Percentiles rank a stretch among this genome's conserved stretches.
Evolutionary conservation across 2,113 vertebrate species (phyloP).

Genomic region (Peromyscus leucopus): DNA sequence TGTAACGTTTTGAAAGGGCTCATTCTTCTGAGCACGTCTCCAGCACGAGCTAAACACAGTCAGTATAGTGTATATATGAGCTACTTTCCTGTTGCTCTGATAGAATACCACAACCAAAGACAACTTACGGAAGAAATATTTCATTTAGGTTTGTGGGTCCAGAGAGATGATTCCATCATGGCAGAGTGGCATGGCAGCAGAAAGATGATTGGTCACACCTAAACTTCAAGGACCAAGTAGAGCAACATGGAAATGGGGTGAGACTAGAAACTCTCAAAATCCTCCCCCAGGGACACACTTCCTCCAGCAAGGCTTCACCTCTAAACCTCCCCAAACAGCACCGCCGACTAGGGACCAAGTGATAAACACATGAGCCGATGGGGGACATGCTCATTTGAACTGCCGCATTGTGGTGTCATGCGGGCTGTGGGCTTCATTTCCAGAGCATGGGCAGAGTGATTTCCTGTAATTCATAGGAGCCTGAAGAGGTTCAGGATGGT

Average conservation of each 20-base stretch:
- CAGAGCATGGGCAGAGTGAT: not conserved
- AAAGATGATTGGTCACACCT: not conserved
- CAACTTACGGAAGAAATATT: not conserved
- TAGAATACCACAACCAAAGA: not conserved
- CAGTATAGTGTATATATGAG: not conserved
- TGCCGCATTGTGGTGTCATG: not conserved
- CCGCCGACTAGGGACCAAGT: not conserved
- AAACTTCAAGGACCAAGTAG: not conserved
- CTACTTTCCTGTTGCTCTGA: not conserved
- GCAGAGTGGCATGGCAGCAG: not conserved
- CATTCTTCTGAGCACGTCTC: not conserved
- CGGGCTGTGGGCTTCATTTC: not conserved
- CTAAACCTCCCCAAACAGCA: not conserved
- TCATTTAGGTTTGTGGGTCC: not conserved
- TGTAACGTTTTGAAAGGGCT: not conserved
- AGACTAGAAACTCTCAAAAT: not conserved
- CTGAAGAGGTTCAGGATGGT: too few relatives aligned
- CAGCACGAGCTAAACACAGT: not conserved
- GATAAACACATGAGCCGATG: not conserved
- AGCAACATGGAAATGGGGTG: not conserved
- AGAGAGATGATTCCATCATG: not conserved
- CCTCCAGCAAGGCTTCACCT: not conserved
- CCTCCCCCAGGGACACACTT: not conserved
- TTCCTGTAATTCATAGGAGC: not conserved
- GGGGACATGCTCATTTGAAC: not conserved